Conservation (phyloP, 2,888 invertebrate genomes). For the Sesamia inferens region DNA sequence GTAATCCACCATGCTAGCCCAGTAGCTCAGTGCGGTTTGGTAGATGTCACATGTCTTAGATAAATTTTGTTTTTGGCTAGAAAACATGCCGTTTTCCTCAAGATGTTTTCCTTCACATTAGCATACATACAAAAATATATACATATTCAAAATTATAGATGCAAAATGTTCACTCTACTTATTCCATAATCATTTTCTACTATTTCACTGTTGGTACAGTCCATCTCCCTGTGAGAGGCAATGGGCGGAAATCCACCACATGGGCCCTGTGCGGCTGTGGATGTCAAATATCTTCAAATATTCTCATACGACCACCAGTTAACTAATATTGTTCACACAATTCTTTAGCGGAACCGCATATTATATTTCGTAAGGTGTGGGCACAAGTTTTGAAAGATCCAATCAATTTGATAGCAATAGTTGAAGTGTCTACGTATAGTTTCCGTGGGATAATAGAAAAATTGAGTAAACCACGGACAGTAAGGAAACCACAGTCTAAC, state of each 20-base stretch:
- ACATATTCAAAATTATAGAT: no score
- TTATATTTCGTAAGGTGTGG: neutral
- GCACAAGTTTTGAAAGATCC: slow-evolving; percentile 22
- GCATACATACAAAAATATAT: no score
- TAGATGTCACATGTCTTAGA: no score
- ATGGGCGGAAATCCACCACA: neutral
- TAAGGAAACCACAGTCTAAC: slow-evolving; percentile 23
- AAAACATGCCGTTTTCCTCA: no score
- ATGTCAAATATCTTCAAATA: neutral
- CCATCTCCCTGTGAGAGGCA: neutral
- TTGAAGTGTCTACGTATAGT: slow-evolving; percentile 8
- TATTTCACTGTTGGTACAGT: neutral
- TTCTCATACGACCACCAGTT: neutral
- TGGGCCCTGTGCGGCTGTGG: neutral
- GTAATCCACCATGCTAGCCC: no score
- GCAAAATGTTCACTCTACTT: neutral
- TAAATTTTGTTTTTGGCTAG: no score
- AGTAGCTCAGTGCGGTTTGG: no score
- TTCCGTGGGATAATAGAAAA: slow-evolving; percentile 53
- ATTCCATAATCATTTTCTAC: neutral
- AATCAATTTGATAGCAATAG: slow-evolving; percentile 23
- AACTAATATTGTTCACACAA: neutral
- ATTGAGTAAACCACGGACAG: slow-evolving; percentile 24
- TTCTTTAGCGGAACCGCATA: neutral
- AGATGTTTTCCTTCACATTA: no score